A percentile compares a stretch with the other conserved stretches of the same genome.
phyloP scores from a whole-genome alignment of 2,888 invertebrate species.

The Zaprionus obscuricornis region DNA sequence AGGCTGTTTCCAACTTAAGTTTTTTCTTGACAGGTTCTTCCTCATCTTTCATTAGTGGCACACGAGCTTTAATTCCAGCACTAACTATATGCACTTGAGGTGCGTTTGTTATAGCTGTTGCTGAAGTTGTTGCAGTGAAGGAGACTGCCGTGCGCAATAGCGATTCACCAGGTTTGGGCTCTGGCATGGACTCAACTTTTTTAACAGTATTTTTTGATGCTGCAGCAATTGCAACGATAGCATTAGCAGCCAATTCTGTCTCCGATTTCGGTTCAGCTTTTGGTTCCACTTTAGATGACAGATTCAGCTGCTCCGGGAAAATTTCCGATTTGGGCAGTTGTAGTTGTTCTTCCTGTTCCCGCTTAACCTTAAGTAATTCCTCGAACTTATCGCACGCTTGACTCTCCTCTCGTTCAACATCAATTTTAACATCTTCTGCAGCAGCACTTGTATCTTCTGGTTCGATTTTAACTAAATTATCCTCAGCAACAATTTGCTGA shows the following conservation, averaged over 20 bases:
- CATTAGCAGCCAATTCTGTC: neutral
- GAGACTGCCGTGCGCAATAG: constrained; percentile 45
- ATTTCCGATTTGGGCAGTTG: constrained; percentile 14
- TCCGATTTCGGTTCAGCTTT: constrained; percentile 30
- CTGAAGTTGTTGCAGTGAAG: constrained; percentile 9
- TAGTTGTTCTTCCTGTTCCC: constrained; percentile 47
- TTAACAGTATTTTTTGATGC: neutral
- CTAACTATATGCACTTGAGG: constrained; percentile 35
- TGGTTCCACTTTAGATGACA: constrained; percentile 36
- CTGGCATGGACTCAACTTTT: constrained; percentile 42
- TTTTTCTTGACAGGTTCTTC: constrained; percentile 72
- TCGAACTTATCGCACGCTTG: constrained; percentile 77
- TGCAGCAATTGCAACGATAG: constrained; percentile 9
- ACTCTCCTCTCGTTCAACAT: constrained; percentile 82
- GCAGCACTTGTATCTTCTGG: constrained; percentile 81
- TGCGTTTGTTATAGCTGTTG: constrained; percentile 3
- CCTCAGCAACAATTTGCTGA: constrained; percentile 81
- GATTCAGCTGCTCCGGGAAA: neutral
- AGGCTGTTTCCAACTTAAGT: constrained; percentile 51
- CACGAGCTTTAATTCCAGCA: constrained; percentile 34
- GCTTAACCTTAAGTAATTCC: constrained; percentile 64
- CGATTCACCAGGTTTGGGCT: constrained; percentile 63
- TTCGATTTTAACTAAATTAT: constrained; percentile 82
- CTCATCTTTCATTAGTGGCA: constrained; percentile 38
- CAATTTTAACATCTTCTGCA: constrained; percentile 81